phyloP scores from a whole-genome alignment of 2,888 invertebrate genomes.

The Herminia tarsipennalis region DNA sequence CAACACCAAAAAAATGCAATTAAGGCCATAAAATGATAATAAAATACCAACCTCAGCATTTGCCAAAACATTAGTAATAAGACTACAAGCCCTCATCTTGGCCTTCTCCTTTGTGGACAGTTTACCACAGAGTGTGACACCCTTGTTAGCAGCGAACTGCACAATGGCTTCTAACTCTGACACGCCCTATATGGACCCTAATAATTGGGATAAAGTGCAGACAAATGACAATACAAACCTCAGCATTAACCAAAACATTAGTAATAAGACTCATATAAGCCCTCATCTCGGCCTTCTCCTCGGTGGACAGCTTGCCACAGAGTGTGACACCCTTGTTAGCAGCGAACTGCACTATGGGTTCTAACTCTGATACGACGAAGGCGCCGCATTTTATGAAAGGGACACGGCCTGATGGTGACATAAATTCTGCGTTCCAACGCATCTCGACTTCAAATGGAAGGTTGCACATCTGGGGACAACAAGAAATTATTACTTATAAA shows the following conservation, averaged over 20 bases:
- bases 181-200: constrained; percentile 75
- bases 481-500: background rate
- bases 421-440: constrained; percentile 96
- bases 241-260: constrained; percentile 95
- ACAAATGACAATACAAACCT: constrained; percentile 88
- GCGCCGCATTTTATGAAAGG: constrained; percentile 97
- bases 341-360: constrained; percentile 95
- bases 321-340: constrained; percentile 93
- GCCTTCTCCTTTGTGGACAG: constrained; percentile 92
- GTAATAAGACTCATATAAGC: constrained; percentile 97
- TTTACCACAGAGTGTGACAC: constrained; percentile 89
- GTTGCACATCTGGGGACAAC: constrained; percentile 95
- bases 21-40: background rate
- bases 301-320: constrained; percentile 88
- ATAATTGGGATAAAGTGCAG: too few relatives aligned
- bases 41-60: constrained; percentile 85
- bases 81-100: constrained; percentile 96
- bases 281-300: constrained; percentile 95
- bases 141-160: constrained; percentile 94
- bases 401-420: constrained; percentile 97
- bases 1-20: background rate
- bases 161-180: constrained; percentile 97
- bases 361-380: constrained; percentile 95
- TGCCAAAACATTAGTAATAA: constrained; percentile 94
- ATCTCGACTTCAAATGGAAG: constrained; percentile 93